Percentiles rank a stretch among this genome's conserved stretches.
phyloP scores from a whole-genome alignment of 2,888 invertebrate genomes.

The Antheraea yamamai region DNA sequence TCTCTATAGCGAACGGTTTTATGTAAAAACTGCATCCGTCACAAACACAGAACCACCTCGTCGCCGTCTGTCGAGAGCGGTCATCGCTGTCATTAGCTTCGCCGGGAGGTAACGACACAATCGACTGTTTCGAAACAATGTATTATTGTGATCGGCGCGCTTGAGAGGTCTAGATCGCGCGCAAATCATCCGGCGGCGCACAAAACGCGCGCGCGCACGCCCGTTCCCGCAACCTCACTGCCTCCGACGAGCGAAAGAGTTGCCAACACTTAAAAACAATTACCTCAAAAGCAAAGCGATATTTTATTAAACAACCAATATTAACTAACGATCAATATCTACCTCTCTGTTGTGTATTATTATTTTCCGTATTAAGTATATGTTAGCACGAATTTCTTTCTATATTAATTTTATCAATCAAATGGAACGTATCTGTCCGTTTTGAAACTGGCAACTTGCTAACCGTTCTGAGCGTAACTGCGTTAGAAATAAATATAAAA shows the following conservation, averaged over 20 bases:
- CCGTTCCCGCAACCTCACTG: constrained; percentile 72
- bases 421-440: too few relatives aligned
- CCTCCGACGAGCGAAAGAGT: constrained; percentile 43
- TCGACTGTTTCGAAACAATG: constrained; percentile 64
- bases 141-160: constrained; percentile 52
- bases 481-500: too few relatives aligned
- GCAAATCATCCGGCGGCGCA: constrained; percentile 42
- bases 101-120: constrained; percentile 54
- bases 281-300: not conserved
- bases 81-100: constrained; percentile 65
- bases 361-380: too few relatives aligned
- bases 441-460: too few relatives aligned
- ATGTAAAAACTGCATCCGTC: constrained; percentile 31
- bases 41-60: constrained; percentile 74
- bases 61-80: constrained; percentile 52
- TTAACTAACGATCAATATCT: not conserved
- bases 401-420: too few relatives aligned
- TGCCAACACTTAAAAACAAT: constrained; percentile 35
- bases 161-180: constrained; percentile 42
- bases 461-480: too few relatives aligned
- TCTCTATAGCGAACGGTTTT: constrained; percentile 31
- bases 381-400: too few relatives aligned
- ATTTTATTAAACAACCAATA: not conserved
- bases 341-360: too few relatives aligned
- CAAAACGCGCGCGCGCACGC: constrained; percentile 70